Evolutionary conservation across 1,140 invertebrate genomes (phyloP), one percentile per base, ranked within the genome.

Genomic region (Trinorchestia longiramus): DNA sequence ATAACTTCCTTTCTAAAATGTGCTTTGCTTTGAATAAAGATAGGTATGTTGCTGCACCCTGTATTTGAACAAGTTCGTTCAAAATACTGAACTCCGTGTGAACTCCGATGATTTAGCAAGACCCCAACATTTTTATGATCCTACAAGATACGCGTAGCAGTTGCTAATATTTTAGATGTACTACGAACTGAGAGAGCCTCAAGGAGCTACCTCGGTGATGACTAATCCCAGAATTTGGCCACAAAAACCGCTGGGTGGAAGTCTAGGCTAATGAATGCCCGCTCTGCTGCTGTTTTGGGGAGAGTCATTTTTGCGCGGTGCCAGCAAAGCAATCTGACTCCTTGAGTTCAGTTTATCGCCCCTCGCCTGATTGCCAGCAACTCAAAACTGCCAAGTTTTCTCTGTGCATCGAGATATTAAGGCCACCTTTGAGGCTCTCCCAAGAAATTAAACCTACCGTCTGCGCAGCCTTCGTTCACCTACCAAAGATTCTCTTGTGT

Each of bases 221-320:
- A 91, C 88, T 91, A 91, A 91, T 91, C 88, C 88, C 43, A 42
- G 43, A 91, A 4, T 91, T 36, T 91, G 62, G 41, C 43, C 88
- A 0, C 19, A 94, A 94, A 94, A 47, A 94, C 43, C 43, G 41
- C 92, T 36, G 4, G 3, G 23, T 47, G 92, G 44, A 94, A 94
- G 92, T 47, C 36, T n/a, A n/a, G 92, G 92, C 43, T 94, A 94
- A 94, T 94, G 92, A 94, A 94, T 94, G 92, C 92, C 92, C 40
- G 92, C 41, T 42, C 43, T 11, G 92, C 92, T 94, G 88, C 88
- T 90, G 88, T 94, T 94, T 47, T 94, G 43, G 92, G 92, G 36
- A 45, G 43, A 45, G 43, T 44, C 44, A n/a, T 42, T 44, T 94
- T 94, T 94, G 41, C 43, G 92, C 0, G 44, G 44, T 40, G 92